Evolutionary conservation across 2,113 vertebrate genomes (phyloP), one percentile per base, ranked within the genome.

Genomic region (Oophaga pumilio): DNA sequence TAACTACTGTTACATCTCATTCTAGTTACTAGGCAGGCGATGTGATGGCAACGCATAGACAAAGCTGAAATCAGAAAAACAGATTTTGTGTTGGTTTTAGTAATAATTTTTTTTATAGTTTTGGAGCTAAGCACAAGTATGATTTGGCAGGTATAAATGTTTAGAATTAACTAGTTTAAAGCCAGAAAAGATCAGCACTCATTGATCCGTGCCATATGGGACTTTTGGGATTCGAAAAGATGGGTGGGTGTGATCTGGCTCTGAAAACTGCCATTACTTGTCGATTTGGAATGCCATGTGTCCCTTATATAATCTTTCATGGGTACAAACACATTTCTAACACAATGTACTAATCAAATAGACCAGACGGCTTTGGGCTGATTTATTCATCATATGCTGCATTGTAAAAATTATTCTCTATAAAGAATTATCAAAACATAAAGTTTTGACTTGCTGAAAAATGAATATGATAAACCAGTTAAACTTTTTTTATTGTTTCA

Each of bases 181-280:
- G 20, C 84, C 57, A 22, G 17, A 50, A 43, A 22, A 17, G 28
- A 43, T 24, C 60, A 20, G 76, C 20, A n/a, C 43, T 56, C 52
- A 87, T 17, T 76, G 79, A 88, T 83, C 53, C 22, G 8, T 82
- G 57, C 71, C 68, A 83, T 83, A 83, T 83, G 71, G 56, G 49
- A 66, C n/a, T 76, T 24, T 62, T 56, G 69, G 56, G 43, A 82
- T 52, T 76, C 24, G 43, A 2, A 82, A 17, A 56, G 71, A 64
- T 12, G 66, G 66, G 86, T 88, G 80, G 86, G 86, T 60, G 86
- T 6, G 69, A 64, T 88, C 80, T 82, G 86, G 86, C 69, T 82
- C 62, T 4, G 59, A 86, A 52, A 80, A 24, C 20, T 69, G 18
- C 60, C 59, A 56, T 87, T 12, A 60, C 80, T 87, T 68, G 79